These are phyloP conservation scores for Erebia palarica DNA, from an alignment of 2,888 invertebrate genomes.

Conservation along the genomic window DNA sequence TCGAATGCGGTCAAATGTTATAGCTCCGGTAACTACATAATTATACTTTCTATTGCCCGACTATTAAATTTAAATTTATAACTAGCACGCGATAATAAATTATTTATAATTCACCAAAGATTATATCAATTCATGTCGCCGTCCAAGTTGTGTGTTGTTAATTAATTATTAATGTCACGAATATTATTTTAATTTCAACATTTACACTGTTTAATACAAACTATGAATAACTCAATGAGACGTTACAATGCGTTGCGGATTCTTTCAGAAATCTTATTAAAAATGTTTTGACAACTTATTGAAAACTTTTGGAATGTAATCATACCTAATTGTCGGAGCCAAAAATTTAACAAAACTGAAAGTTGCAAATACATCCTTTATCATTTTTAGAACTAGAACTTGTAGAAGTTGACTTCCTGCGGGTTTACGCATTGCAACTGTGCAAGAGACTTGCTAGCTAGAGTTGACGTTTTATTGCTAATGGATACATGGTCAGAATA, in stretches of 20 bases:
- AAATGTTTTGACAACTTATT: neutral
- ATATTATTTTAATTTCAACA: conserved; percentile 13
- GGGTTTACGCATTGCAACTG: too few species aligned
- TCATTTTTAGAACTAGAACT: too few species aligned
- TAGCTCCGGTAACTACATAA: conserved; percentile 53
- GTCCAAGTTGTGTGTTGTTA: conserved; percentile 24
- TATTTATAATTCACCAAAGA: conserved; percentile 36
- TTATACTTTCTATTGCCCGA: conserved; percentile 58
- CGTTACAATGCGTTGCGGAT: neutral
- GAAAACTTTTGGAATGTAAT: neutral
- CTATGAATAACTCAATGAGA: neutral
- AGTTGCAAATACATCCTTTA: too few species aligned
- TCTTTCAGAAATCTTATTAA: neutral
- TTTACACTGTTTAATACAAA: neutral
- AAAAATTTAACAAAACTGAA: too few species aligned
- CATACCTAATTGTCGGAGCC: too few species aligned
- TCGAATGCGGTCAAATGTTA: conserved; percentile 61
- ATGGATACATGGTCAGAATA: too few species aligned
- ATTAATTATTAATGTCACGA: conserved; percentile 19
- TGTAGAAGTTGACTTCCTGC: too few species aligned
- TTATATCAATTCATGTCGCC: conserved; percentile 29
- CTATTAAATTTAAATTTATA: conserved; percentile 51
- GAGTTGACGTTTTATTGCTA: too few species aligned
- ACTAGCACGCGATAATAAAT: conserved; percentile 38
- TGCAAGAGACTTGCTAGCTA: too few species aligned